Evolutionary conservation across 2,797 vertebrate genomes (phyloP).

Genomic region (Poliocrania exsul): DNA sequence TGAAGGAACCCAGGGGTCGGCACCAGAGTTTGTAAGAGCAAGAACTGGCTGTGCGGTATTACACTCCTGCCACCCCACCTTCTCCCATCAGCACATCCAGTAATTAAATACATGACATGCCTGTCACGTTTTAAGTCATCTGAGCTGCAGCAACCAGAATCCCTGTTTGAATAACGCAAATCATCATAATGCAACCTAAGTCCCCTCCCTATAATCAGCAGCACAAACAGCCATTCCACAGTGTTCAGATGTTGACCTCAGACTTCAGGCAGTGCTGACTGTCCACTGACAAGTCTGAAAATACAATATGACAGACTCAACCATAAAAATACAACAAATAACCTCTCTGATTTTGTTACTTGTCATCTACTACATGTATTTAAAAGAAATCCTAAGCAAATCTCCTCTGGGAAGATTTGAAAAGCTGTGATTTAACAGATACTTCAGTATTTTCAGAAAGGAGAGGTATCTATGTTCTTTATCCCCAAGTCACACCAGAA

Average conservation of each 20-base stretch:
- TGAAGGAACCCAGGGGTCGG: background rate
- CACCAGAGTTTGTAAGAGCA: background rate
- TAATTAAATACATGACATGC: background rate
- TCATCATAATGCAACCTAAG: background rate
- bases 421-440: conserved; percentile 37
- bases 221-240: background rate
- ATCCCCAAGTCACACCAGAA: background rate
- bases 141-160: background rate
- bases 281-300: background rate
- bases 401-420: conserved; percentile 29
- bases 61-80: background rate
- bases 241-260: background rate
- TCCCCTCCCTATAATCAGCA: background rate
- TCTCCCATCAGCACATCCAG: background rate
- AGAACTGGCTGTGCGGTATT: background rate
- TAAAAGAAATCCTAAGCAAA: conserved; percentile 1
- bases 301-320: background rate
- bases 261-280: background rate
- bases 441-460: background rate
- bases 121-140: background rate
- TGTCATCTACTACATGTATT: background rate
- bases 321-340: conserved; percentile 43
- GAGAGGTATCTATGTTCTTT: background rate
- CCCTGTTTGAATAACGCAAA: background rate
- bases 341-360: conserved; percentile 19